Percentiles rank a stretch among this genome's conserved stretches.
phyloP scores from a whole-genome alignment of 1,140 invertebrate species.

The Drosophila setifemur region DNA sequence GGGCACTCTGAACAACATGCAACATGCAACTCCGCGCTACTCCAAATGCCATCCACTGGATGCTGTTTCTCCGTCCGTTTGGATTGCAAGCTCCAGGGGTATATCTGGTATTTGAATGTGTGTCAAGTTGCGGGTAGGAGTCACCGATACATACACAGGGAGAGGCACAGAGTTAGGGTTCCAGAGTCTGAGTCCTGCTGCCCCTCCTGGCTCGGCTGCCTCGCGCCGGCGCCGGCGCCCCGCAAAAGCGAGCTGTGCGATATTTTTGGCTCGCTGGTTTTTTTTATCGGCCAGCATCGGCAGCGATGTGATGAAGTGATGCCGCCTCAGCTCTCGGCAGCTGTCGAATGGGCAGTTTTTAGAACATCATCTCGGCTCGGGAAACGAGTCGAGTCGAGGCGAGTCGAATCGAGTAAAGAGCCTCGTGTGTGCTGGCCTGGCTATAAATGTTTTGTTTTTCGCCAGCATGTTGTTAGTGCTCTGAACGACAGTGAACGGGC shows the following conservation, averaged over 20 bases:
- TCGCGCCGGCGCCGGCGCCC: constrained; percentile 26
- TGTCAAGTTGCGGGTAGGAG: constrained; percentile 62
- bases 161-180: neutral
- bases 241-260: constrained; percentile 28
- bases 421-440: constrained; percentile 31
- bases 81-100: constrained; percentile 39
- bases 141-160: constrained; percentile 39
- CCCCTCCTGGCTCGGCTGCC: constrained; percentile 26
- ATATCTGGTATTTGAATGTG: constrained; percentile 23
- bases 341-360: constrained; percentile 60
- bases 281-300: constrained; percentile 30
- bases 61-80: constrained; percentile 37
- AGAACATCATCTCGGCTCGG: constrained; percentile 42
- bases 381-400: neutral
- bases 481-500: constrained; percentile 74
- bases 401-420: neutral
- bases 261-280: constrained; percentile 11
- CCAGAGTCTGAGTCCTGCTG: neutral
- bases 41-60: constrained; percentile 25
- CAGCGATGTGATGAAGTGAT: constrained; percentile 11
- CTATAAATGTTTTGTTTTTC: constrained; percentile 81
- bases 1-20: constrained; percentile 14
- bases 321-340: constrained; percentile 42
- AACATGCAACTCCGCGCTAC: constrained; percentile 17
- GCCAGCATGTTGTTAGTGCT: constrained; percentile 80